phyloP scores from a whole-genome alignment of 2,113 vertebrate genomes.

The Ageneiosus marmoratus region DNA sequence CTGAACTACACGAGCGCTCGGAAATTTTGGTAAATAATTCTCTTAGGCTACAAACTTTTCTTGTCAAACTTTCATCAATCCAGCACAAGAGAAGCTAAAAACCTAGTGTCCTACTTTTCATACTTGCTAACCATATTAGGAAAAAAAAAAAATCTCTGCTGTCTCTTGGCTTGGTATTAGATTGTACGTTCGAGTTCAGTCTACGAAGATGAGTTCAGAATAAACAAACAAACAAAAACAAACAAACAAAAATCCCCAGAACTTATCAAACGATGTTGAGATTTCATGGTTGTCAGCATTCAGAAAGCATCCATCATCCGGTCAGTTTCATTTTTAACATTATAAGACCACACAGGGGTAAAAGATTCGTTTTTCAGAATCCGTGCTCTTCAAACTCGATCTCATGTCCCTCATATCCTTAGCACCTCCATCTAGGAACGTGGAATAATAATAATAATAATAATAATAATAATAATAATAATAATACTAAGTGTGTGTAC shows the following conservation, averaged over 20 bases:
- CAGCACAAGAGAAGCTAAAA: neutral
- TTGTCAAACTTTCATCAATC: neutral
- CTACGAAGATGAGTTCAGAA: constrained; percentile 39
- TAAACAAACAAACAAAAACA: constrained; percentile 47
- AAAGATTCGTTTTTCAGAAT: neutral
- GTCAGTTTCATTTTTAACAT: neutral
- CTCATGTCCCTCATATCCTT: neutral
- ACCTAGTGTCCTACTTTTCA: constrained; percentile 18
- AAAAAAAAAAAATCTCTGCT: neutral
- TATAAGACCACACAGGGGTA: neutral
- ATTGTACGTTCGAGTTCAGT: constrained; percentile 65
- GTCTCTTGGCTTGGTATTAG: constrained; percentile 61
- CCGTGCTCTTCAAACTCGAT: neutral
- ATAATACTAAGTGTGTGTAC: constrained; percentile 44
- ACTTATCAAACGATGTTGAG: constrained; percentile 44
- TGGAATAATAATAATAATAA: constrained; percentile 49
- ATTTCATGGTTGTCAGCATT: constrained; percentile 57
- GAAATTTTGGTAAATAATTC: constrained; percentile 5
- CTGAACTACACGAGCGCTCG: neutral
- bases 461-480: constrained; percentile 53
- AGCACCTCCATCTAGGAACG: neutral
- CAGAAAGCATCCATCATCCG: neutral
- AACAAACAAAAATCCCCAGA: constrained; percentile 60
- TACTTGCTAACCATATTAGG: neutral
- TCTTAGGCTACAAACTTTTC: constrained; percentile 8